A percentile compares a stretch with the other conserved stretches of the same genome.
These are phyloP conservation scores for Climacteris rufus DNA, from an alignment of 2,113 vertebrate species.

Conservation along the genomic window DNA sequence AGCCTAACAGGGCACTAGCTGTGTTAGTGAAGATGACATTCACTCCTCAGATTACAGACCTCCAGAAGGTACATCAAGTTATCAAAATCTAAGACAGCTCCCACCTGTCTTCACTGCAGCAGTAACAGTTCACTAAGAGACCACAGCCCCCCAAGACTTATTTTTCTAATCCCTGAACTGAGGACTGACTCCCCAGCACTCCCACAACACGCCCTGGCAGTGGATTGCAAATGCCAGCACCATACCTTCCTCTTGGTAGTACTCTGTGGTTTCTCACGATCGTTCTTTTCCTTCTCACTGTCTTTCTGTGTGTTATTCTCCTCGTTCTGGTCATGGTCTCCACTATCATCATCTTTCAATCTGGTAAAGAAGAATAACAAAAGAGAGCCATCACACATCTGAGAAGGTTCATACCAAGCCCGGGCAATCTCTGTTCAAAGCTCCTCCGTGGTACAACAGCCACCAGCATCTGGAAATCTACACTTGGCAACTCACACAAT, in stretches of 20 bases:
- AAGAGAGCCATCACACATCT: not conserved
- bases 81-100: not conserved
- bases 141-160: not conserved
- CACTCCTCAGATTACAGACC: not conserved
- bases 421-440: not conserved
- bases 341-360: slow-evolving; percentile 84
- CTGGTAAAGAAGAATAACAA: slow-evolving; percentile 25
- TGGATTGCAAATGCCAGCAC: not conserved
- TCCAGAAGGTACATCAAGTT: not conserved
- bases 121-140: not conserved
- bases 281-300: slow-evolving; percentile 84
- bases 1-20: not conserved
- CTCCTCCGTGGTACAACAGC: rapidly evolving
- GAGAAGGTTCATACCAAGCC: not conserved
- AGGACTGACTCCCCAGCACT: not conserved
- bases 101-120: not conserved
- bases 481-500: not conserved
- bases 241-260: slow-evolving; percentile 77
- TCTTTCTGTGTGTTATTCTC: slow-evolving; percentile 88
- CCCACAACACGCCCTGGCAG: not conserved
- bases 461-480: not conserved
- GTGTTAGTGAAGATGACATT: not conserved
- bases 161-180: not conserved
- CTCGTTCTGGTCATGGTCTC: slow-evolving; percentile 84
- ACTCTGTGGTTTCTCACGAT: slow-evolving; percentile 76